Conservation (phyloP, 2,113 vertebrate species). For the Daboia siamensis region DNA sequence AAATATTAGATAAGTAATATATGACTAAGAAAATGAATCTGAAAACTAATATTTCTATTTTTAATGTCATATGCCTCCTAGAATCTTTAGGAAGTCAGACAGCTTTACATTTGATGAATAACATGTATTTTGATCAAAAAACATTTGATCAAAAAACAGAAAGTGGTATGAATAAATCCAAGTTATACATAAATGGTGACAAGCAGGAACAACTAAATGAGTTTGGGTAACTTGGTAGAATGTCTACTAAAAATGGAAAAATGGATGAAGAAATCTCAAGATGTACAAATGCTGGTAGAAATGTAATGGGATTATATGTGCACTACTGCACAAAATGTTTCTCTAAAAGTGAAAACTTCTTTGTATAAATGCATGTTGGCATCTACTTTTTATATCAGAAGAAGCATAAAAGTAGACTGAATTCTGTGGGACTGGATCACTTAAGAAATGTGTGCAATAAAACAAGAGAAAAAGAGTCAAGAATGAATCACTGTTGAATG, state of each 20-base stretch:
- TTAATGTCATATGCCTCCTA: background rate
- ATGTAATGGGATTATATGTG: background rate
- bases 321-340: background rate
- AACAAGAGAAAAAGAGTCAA: background rate
- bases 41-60: background rate
- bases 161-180: background rate
- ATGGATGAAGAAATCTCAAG: background rate
- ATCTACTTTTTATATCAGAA: background rate
- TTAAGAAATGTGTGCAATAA: background rate
- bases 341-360: background rate
- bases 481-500: background rate
- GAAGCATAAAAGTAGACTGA: background rate
- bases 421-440: background rate
- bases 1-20: background rate
- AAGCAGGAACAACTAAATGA: background rate
- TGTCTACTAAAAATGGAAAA: background rate
- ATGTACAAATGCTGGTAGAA: background rate
- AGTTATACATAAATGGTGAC: background rate
- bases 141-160: too few species aligned
- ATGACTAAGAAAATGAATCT: background rate
- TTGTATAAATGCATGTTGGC: background rate
- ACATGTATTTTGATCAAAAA: background rate
- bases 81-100: background rate
- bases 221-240: background rate
- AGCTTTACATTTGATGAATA: background rate